Conservation (phyloP, 2,888 invertebrate genomes). For the Willowsia nigromaculata region DNA sequence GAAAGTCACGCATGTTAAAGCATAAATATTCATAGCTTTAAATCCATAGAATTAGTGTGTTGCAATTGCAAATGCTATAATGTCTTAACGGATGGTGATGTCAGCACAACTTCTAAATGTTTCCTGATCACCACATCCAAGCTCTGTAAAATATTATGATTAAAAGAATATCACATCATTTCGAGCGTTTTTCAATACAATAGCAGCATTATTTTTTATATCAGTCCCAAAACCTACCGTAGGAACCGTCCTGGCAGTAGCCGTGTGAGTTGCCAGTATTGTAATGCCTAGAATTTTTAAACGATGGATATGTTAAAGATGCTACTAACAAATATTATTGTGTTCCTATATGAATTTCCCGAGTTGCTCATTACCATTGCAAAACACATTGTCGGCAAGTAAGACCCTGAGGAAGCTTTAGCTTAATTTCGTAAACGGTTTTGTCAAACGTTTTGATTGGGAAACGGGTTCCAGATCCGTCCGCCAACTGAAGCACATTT, state of each 20-base stretch:
- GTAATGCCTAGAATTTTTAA: slow-evolving; percentile 52
- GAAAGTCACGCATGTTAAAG: too few relatives aligned
- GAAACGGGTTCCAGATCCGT: slow-evolving; percentile 76
- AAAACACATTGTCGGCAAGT: slow-evolving; percentile 75
- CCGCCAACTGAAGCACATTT: slow-evolving; percentile 79
- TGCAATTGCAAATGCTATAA: not conserved
- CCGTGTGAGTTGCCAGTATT: slow-evolving; percentile 66
- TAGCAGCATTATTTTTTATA: too few relatives aligned
- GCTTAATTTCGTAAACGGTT: not conserved
- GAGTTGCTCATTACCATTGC: slow-evolving; percentile 56
- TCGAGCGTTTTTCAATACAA: too few relatives aligned
- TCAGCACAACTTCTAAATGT: slow-evolving; percentile 80
- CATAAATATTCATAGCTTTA: too few relatives aligned
- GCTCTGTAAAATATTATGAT: slow-evolving; percentile 35
- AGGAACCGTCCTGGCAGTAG: slow-evolving; percentile 56
- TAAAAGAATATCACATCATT: too few relatives aligned
- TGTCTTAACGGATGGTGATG: slow-evolving; percentile 72
- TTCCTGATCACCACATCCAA: slow-evolving; percentile 80
- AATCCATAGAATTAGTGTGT: too few relatives aligned
- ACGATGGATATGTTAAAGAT: too few relatives aligned
- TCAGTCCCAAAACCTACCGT: slow-evolving; percentile 31
- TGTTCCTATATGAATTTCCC: too few relatives aligned
- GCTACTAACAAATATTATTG: too few relatives aligned
- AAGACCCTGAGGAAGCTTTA: slow-evolving; percentile 55
- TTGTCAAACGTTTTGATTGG: slow-evolving; percentile 59